Evolutionary conservation across 2,888 invertebrate species (phyloP), one percentile per base, ranked within the genome.

Genomic region (Dicranocentrus wangi): DNA sequence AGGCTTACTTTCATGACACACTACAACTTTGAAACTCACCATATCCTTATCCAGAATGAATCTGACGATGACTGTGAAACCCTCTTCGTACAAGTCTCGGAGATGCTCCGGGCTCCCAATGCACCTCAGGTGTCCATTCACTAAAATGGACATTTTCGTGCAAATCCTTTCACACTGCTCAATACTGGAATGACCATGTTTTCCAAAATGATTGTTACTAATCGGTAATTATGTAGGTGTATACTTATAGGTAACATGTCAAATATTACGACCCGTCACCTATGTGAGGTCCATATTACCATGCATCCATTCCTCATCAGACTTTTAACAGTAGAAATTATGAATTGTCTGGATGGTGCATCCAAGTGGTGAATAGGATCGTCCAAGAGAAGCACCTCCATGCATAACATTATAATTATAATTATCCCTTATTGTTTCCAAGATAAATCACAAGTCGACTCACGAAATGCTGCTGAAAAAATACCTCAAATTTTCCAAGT

Each of bases 101-200:
- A 83, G 47, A 19, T 83, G 81, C 1, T 70, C 42, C 17, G 73
- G 42, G 2, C 47, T 75, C 10, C 83, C 81, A 21, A 83, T 51
- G 47, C 79, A 81, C 21, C 78, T 61, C 13, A 83, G 19, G 21
- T 72, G 53, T 1, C 81, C 81, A 39, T 83, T 83, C 15, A 83
- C 78, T 58, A 81, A 70, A 25, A 83, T 79, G 5, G 78, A 75
- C 61, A 83, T 60, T 60, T 68, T 81, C 1, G 73, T 53, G 23
- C 83, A 81, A 43, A 81, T 55, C 0, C 32, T 15, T 51, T 81
- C 81, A 27, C 81, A 78, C 19, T 81, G 81, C 13, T 72, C 78
- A 51, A 83, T 78, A n/a, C 79, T 81, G n/a, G 5, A 47, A 71
- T n/a, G 23, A 70, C 21, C 8, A 13, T 7, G 27, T 21, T 28